Base-by-base conservation (phyloP, 2,888 invertebrate species). In the Entomobrya proxima region DNA sequence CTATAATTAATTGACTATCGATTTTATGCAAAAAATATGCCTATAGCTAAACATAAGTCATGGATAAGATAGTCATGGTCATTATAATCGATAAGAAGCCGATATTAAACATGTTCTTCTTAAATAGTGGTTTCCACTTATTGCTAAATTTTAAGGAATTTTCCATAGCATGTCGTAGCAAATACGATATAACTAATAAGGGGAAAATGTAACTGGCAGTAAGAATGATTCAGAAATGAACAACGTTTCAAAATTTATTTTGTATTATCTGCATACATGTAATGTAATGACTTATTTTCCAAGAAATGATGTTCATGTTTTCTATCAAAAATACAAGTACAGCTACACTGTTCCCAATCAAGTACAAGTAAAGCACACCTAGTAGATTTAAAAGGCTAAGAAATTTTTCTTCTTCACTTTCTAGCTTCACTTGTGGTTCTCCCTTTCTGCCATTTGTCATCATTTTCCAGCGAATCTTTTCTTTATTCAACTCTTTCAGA, bases 381-480 rank as follows among this genome's bases (percentile, higher is more conserved):
- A 52, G 5, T 7, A 67, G 27, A 67, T 79, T 79, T 24, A 35
- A 47, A 2, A 79, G 7, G 50, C 35, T 67, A 18, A 79, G 27
- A 11, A 47, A 21, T 11, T 64, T 18, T 18, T 27, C 30, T 78
- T 47, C 30, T 64, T 21, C 4, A 30, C 35, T 6, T 55, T 37
- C 37, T 35, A 2, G 3, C 5, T 15, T 30, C 4, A 61, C 32
- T 32, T 4, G 18, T 2, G n/a, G 2, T 35, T 2, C 6, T 30
- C 3, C 27, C 64, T n/a, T 18, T 64, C n/a, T 47, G n/a, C 7
- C 13, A 58, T 58, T 55, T 15, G 24, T 24, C 6, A 4, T 44
- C 81, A 47, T 74, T 32, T 27, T 6, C 74, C 74, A 58, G 2
- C 32, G 13, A 30, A 81, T 21, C 61, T 74, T 81, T n/a, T 69